Evolutionary conservation across 2,888 invertebrate genomes (phyloP), one percentile per base, ranked within the genome.

Genomic region (Bimastos eiseni): DNA sequence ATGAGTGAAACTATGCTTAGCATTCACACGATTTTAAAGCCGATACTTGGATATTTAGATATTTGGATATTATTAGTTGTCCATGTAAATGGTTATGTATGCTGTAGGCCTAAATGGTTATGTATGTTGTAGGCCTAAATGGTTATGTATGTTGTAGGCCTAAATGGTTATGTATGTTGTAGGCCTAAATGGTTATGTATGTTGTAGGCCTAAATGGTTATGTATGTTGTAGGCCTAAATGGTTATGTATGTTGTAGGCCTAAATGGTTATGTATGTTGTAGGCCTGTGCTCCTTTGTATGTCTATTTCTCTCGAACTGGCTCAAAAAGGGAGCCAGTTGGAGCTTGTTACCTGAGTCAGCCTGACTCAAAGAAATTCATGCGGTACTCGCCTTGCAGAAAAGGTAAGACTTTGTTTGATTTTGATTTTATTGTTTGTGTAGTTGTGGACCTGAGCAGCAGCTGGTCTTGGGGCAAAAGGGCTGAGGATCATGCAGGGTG

Each of bases 131-230:
- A 86, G 86, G 86, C 86, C 30, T 86, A n/a, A n/a, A n/a, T n/a
- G n/a, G n/a, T n/a, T n/a, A n/a, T 70, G 70, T n/a, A n/a, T 33
- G n/a, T 86, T 86, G 86, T 24, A 86, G 86, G 86, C 86, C 30
- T 86, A n/a, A n/a, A n/a, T n/a, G n/a, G n/a, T n/a, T n/a, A n/a
- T 70, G 70, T n/a, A n/a, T 33, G n/a, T 86, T 86, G 86, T 24
- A 86, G 86, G 86, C 86, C 30, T 86, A n/a, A n/a, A n/a, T n/a
- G n/a, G n/a, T n/a, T n/a, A n/a, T 70, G 70, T n/a, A n/a, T 33
- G n/a, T 86, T 86, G 86, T 24, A 86, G 86, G 86, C 86, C 30
- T 86, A n/a, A n/a, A n/a, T n/a, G n/a, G n/a, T n/a, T n/a, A n/a
- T 70, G 70, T n/a, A n/a, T 33, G n/a, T 86, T 86, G 86, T 24